Base-by-base conservation (phyloP, 2,113 vertebrate genomes). In the Australoheros scitulus region DNA sequence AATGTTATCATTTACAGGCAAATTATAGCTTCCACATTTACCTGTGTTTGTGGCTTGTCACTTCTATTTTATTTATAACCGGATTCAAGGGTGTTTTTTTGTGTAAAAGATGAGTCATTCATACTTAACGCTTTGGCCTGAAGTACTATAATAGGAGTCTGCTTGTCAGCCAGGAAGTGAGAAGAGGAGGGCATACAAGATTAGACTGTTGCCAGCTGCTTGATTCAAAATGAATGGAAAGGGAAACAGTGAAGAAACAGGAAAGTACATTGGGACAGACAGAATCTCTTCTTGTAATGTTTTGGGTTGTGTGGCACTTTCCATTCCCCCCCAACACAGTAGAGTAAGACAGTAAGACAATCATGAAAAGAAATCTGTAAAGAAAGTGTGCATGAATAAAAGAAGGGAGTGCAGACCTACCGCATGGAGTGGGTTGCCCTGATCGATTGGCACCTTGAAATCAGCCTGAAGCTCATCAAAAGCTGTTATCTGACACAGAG, bases 391-490 rank as follows among this genome's bases (percentile, higher is more conserved):
- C 11, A 20, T 52, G 17, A 79, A 29, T 60, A 26, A 8, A 29
- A 87, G 65, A 1, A 76, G 6, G 38, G 43, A 52, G 32, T 55
- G 34, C 5, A 83, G 76, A 93, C 95, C 77, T 92, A 96, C 96
- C 80, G 96, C 96, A 38, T 96, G 95, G 47, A 96, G 94, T 63
- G 96, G 96, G 84, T 96, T 96, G 20, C 96, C 96, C 94, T 96
- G 96, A 92, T 96, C 96, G 36, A 96, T 96, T 2, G 96, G 96
- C 68, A 96, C 96, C 91, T 96, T 96, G 88, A 96, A 96, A 86
- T 96, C 96, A 34, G 96, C 94, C 86, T 96, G 95, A 59, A 96
- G 95, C 91, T 96, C 96, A 93, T 96, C 96, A 89, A 96, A 96
- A 60, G 96, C 96, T 50, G 96, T 96, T 81, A 96, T 96, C 96